Evolutionary conservation across 2,113 vertebrate genomes (phyloP).

Genomic region (Struthio camelus): DNA sequence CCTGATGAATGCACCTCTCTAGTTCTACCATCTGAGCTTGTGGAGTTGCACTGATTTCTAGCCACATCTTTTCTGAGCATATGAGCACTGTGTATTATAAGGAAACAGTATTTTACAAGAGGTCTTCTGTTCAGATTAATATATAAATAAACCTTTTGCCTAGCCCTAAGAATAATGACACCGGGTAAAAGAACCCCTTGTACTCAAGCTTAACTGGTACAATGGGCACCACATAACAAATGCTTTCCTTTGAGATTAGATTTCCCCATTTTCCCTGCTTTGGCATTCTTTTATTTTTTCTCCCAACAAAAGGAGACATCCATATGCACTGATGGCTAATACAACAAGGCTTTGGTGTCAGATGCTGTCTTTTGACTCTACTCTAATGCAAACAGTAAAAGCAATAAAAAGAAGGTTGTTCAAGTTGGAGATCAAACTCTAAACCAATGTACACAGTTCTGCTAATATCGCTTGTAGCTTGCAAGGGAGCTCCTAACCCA

Average conservation of each 20-base stretch:
- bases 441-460: background rate
- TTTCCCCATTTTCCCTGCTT: background rate
- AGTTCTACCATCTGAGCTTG: background rate
- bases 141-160: background rate
- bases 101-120: background rate
- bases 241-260: background rate
- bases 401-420: background rate
- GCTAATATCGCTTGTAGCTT: background rate
- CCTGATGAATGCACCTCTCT: background rate
- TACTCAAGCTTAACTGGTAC: background rate
- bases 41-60: background rate
- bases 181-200: background rate
- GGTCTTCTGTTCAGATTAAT: background rate
- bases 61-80: background rate
- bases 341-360: background rate
- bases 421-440: background rate
- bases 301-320: background rate
- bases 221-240: background rate
- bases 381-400: background rate
- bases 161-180: accelerated
- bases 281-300: background rate
- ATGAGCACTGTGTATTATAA: background rate
- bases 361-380: background rate
- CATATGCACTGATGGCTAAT: background rate
- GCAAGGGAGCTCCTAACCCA: background rate